phyloP scores from a whole-genome alignment of 2,888 invertebrate species.

The Podotricha telesiphe region DNA sequence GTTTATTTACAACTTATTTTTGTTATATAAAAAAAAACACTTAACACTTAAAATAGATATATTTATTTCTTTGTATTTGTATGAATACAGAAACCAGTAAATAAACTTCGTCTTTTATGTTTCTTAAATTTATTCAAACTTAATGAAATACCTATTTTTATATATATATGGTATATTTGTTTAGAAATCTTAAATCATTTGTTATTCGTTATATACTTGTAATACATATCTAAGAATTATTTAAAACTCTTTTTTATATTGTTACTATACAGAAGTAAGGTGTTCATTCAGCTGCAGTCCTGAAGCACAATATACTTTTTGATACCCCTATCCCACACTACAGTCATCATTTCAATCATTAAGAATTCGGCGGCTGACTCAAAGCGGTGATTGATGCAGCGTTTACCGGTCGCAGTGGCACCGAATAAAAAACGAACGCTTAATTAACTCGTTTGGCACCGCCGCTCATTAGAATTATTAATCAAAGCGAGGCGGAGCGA shows the following conservation, averaged over 20 bases:
- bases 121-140: no score
- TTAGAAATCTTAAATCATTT: no score
- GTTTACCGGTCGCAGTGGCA: slow-evolving; percentile 81
- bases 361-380: slow-evolving; percentile 76
- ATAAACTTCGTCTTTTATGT: no score
- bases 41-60: no score
- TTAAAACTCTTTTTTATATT: neutral
- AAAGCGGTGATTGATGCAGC: slow-evolving; percentile 82
- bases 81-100: no score
- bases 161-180: no score
- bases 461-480: slow-evolving; percentile 83
- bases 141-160: no score
- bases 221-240: neutral
- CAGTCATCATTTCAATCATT: slow-evolving; percentile 78
- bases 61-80: no score
- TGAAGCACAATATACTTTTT: slow-evolving; percentile 3
- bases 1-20: no score
- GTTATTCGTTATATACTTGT: no score
- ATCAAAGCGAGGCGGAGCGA: slow-evolving; percentile 80
- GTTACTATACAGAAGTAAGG: neutral
- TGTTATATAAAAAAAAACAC: no score
- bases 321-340: slow-evolving; percentile 26
- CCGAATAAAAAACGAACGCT: slow-evolving; percentile 76
- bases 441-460: slow-evolving; percentile 84
- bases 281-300: neutral